Conservation (phyloP, 2,888 invertebrate genomes). For the Epiblema foenella region DNA sequence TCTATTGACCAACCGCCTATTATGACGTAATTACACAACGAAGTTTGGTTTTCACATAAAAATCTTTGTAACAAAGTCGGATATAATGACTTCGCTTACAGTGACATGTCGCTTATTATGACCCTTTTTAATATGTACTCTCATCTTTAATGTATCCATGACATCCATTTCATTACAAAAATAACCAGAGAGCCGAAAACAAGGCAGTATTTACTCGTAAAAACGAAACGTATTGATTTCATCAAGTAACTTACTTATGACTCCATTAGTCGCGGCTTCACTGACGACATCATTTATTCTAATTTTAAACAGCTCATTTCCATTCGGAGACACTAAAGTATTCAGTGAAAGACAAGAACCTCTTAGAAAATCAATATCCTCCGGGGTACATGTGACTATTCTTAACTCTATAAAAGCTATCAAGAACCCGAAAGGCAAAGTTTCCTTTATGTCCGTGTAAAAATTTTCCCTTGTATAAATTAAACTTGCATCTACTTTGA, state of each 20-base stretch:
- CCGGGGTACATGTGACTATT: constrained; percentile 58
- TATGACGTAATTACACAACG: too few relatives aligned
- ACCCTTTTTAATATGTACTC: too few relatives aligned
- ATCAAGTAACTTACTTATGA: constrained; percentile 59
- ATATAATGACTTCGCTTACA: too few relatives aligned
- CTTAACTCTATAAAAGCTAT: constrained; percentile 68
- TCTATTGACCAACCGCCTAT: too few relatives aligned
- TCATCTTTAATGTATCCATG: too few relatives aligned
- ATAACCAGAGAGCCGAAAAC: not conserved
- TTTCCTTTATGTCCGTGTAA: constrained; percentile 60
- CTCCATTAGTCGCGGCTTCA: constrained; percentile 64
- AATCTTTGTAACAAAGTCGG: too few relatives aligned
- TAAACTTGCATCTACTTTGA: constrained; percentile 58
- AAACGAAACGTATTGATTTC: constrained; percentile 46
- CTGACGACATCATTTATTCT: constrained; percentile 70
- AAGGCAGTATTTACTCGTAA: constrained; percentile 58
- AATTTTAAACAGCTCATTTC: constrained; percentile 55
- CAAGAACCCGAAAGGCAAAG: constrained; percentile 65
- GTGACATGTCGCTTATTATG: too few relatives aligned
- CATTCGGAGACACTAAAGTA: constrained; percentile 48
- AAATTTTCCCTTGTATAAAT: constrained; percentile 64
- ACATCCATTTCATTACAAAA: too few relatives aligned
- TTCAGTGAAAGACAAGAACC: constrained; percentile 52
- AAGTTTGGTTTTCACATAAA: too few relatives aligned
- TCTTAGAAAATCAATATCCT: constrained; percentile 56